Evolutionary conservation across 2,113 vertebrate genomes (phyloP), one percentile per base, ranked within the genome.

Genomic region (Entosphenus tridentatus): DNA sequence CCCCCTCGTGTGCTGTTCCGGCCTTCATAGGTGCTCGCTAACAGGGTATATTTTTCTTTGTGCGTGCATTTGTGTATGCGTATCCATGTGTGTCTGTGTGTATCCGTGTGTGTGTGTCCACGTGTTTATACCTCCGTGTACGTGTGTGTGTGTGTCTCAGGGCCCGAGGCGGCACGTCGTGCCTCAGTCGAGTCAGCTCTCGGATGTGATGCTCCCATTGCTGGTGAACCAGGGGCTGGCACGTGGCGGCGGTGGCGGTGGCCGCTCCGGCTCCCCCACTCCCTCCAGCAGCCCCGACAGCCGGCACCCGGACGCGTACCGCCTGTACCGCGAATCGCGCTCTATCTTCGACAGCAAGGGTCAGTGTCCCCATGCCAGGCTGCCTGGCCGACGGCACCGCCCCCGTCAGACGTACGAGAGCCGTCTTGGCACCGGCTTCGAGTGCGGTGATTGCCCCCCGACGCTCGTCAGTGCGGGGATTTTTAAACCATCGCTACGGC

Each of bases 321-420:
- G 92, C 80, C 87, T 95, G 78, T 96, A 89, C 79, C 87, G 93
- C 81, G 89, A 89, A 84, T 93, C 90, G 76, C 86, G 89, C 81
- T 84, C 87, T 80, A 86, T 96, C 84, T 96, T 87, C 92, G 92
- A 96, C 84, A 96, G 86, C 89, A 93, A 89, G 89, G 90, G 93
- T 98, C 92, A 96, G 92, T 98, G 89, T 79, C 2, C 21, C 9
- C 59, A 65, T 65, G 14, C 18, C 59, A 65, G 59, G 59, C 14
- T 18, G 59, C 14, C 10, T n/a, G 62, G 21, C 62, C 62, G 21
- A n/a, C 21, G 62, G n/a, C 62, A 62, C 13, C 16, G 13, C 58
- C 58, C 13, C 58, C 16, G 58, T 62, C 7, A 3, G 13, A 62
- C 7, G 39, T 39, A 7, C 39, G 39, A 39, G 39, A 39, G 21